Evolutionary conservation across 2,797 vertebrate genomes (phyloP).

Genomic region (Fistularia tabacaria): DNA sequence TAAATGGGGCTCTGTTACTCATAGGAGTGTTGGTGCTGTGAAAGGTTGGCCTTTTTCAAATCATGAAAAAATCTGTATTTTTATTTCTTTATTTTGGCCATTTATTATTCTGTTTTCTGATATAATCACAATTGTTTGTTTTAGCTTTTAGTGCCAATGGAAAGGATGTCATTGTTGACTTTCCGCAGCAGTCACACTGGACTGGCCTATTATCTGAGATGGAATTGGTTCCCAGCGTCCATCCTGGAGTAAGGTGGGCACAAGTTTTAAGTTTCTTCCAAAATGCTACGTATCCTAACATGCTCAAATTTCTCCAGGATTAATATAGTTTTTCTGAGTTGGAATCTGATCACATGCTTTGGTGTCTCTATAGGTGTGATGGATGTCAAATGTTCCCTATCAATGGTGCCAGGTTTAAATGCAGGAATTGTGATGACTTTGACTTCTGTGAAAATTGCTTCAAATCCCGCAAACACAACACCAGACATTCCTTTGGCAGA

Average conservation of each 20-base stretch:
- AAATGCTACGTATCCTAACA: neutral
- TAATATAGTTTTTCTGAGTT: neutral
- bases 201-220: slow-evolving; percentile 95
- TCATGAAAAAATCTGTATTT: neutral
- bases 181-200: slow-evolving; percentile 98
- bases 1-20: slow-evolving; percentile 98
- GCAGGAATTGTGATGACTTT: slow-evolving; percentile 95
- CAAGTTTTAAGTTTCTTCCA: too few relatives aligned
- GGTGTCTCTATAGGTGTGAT: slow-evolving; percentile 81
- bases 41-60: slow-evolving; percentile 77
- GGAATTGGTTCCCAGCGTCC: slow-evolving; percentile 95
- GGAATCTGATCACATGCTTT: neutral
- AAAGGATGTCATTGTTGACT: slow-evolving; percentile 97
- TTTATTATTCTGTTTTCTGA: neutral
- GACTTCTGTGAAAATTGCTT: slow-evolving; percentile 98
- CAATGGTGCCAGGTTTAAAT: slow-evolving; percentile 95
- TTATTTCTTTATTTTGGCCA: neutral
- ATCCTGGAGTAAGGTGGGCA: slow-evolving; percentile 92
- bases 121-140: neutral
- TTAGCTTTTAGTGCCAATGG: slow-evolving; percentile 98
- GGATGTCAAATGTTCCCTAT: slow-evolving; percentile 99
- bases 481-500: slow-evolving; percentile 91
- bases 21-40: slow-evolving; percentile 93
- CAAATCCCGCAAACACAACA: slow-evolving; percentile 93
- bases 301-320: neutral